Conservation (phyloP, 64 coral and sea anemone genomes). For the Stichodactyla helianthus region DNA sequence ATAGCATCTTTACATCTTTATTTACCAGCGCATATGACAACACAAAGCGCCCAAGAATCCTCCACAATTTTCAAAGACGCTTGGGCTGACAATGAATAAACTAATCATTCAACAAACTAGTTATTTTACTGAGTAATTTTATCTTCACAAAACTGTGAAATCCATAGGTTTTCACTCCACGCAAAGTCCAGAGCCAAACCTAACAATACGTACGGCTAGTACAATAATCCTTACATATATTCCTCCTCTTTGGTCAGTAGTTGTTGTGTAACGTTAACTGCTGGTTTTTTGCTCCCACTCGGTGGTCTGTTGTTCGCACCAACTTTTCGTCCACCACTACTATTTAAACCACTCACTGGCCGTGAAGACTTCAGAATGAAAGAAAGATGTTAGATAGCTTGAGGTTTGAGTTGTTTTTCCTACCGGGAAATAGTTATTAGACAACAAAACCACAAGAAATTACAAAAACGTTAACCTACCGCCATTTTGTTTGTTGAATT, state of each 20-base stretch:
- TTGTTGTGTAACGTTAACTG: constrained; percentile 71
- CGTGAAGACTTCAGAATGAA: neutral
- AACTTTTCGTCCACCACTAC: constrained; percentile 22
- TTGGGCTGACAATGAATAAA: no score
- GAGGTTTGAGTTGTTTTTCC: neutral
- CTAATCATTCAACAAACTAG: no score
- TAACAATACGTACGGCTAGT: neutral
- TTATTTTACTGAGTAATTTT: no score
- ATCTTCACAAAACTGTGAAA: neutral
- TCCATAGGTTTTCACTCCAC: neutral
- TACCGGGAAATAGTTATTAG: neutral
- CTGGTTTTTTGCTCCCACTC: constrained; percentile 42
- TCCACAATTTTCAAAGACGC: no score
- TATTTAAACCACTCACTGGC: neutral
- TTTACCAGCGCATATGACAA: no score
- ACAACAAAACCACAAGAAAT: neutral
- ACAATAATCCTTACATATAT: constrained; percentile 68
- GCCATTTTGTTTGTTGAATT: neutral
- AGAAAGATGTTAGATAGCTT: neutral
- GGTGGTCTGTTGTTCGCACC: neutral
- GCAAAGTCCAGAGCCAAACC: neutral
- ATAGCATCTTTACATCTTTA: no score
- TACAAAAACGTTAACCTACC: neutral
- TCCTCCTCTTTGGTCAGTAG: constrained; percentile 94
- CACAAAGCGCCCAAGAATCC: no score